Base-by-base conservation (phyloP, 37 sponge, comb jelly and placozoan species). In the Hormiphora californensis region DNA sequence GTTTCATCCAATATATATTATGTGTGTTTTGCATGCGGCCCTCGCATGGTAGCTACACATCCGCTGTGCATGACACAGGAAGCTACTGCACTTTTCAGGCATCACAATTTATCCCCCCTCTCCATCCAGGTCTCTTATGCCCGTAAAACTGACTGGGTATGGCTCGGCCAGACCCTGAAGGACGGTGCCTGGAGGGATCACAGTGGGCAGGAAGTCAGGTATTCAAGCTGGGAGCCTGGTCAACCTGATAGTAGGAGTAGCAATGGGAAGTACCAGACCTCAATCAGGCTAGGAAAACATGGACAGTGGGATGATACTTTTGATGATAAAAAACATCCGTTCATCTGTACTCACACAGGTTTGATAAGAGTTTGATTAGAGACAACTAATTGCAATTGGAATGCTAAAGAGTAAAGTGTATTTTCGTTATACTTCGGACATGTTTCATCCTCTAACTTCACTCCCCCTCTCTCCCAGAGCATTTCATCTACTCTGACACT, bases 401-500 rank as follows among this genome's bases (percentile, higher is more conserved):
- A 49, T 17, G 15, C 15, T 49, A 15, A 9, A 49, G 53, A 15
- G 15, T 9, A 49, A 9, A 49, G 53, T 49, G 53, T 49, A 49
- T 17, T 17, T 49, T 49, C 53, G 9, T n/a, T n/a, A n/a, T n/a
- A n/a, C n/a, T n/a, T n/a, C n/a, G n/a, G n/a, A n/a, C n/a, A n/a
- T n/a, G 53, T 15, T 9, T 49, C 15, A 17, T 49, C 9, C 61
- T 28, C n/a, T 19, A 12, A 4, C 27, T 57, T 30, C 5, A 57
- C 9, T 21, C 22, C 61, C n/a, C 27, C n/a, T 12, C 7, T 57
- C 7, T 21, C 27, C 27, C 61, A 57, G 61, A 57, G 61, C 61
- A 57, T 57, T 57, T 57, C 61, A 12, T 57, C 61, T 57, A 57
- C 21, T 57, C 61, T 57, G 61, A 57, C 21, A 57, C 61, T 12